Evolutionary conservation across 2,797 vertebrate genomes (phyloP), one percentile per base, ranked within the genome.

Genomic region (Pantherophis vulpinus): DNA sequence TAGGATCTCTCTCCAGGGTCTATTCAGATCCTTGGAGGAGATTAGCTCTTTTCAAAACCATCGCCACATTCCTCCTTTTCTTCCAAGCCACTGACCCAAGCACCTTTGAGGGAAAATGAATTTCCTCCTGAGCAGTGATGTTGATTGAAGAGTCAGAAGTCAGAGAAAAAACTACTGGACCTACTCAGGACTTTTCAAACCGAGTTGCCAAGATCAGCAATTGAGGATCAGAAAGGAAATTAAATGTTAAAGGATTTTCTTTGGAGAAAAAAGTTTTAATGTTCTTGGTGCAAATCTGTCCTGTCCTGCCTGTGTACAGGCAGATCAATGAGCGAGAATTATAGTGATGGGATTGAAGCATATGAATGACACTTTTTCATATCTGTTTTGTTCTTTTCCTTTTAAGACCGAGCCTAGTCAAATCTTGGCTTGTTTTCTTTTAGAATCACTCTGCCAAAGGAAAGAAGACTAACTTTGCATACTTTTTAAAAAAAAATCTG

Each of bases 401-500:
- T 83, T 86, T 61, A 27, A 18, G 23, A n/a, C 2, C 10, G 1
- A 12, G 23, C 47, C 86, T 42, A 61, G 63, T 89, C 86, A 25
- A 13, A 89, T 56, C 66, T 91, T 59, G 60, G 32, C 42, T 51
- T n/a, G n/a, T 83, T 60, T 91, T 59, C 37, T 60, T 47, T 88
- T 37, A 88, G n/a, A 56, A 25, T 42, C 54, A 56, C 29, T 83
- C 51, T 63, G 27, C 14, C 66, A 63, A 23, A 56, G 20, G 63
- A 59, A 66, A 27, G 20, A 88, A 56, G 29, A 14, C 2, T 4
- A 29, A 55, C 55, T 91, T 55, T 42, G 20, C 27, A 90, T 79
- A 47, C 95, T 96, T 98, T 97, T 93, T 96, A 97, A 10, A 23
- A 70, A 70, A 79, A 83, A 12, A 83, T 95, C 92, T 94, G 97